A percentile compares a stretch with the other conserved stretches of the same genome.
phyloP scores from a whole-genome alignment of 2,113 vertebrate genomes.

The Triplophysa siluroides region DNA sequence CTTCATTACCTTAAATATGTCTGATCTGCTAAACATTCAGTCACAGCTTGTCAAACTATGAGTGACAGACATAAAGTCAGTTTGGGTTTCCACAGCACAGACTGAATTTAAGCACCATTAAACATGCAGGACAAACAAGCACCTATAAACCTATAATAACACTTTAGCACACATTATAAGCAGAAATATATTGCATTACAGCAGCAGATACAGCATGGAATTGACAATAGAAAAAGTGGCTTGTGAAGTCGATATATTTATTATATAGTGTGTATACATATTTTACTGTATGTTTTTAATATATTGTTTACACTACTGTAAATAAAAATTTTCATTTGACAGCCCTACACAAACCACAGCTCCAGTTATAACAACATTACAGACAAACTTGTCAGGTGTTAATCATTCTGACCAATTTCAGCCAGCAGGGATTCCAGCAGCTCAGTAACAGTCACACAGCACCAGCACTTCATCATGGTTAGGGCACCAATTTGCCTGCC shows the following conservation, averaged over 20 bases:
- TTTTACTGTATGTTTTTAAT: too few species aligned
- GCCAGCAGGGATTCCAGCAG: constrained; percentile 24
- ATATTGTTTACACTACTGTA: too few species aligned
- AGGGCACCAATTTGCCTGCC: constrained; percentile 44
- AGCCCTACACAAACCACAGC: too few species aligned
- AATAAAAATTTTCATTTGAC: too few species aligned
- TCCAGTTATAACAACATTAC: background rate
- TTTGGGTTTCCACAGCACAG: background rate
- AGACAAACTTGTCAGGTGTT: constrained; percentile 5
- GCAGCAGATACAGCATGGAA: too few species aligned
- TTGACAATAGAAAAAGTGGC: too few species aligned
- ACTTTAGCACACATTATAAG: background rate
- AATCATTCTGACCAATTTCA: constrained; percentile 41
- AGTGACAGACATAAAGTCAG: background rate
- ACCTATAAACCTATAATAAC: background rate
- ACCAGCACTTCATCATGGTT: constrained; percentile 46
- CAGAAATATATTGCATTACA: too few species aligned
- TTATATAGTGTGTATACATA: too few species aligned
- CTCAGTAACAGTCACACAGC: constrained; percentile 36
- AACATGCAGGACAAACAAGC: too few species aligned
- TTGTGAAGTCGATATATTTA: background rate
- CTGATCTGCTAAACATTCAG: background rate
- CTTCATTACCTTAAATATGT: constrained; percentile 2
- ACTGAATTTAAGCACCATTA: background rate
- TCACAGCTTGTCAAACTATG: constrained; percentile 3